Evolutionary conservation across 2,113 vertebrate species (phyloP), one percentile per base, ranked within the genome.

Genomic region (Promerops cafer): DNA sequence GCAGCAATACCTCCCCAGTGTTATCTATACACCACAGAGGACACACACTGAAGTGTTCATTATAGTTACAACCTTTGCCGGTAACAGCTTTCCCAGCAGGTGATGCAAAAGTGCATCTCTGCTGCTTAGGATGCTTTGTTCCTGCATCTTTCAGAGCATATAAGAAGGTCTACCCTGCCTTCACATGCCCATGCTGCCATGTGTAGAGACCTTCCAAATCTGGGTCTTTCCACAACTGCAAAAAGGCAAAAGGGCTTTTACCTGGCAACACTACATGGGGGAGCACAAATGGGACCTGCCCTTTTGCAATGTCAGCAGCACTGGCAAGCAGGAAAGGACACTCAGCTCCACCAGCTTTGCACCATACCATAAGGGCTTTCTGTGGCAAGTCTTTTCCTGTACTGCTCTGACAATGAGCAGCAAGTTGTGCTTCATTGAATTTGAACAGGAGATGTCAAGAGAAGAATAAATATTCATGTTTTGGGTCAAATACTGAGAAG

Each of bases 21-120:
- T 40, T 44, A 57, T 1, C 64, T 37, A 5, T 7, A 30, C 27
- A 56, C 50, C 26, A 35, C 3, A 39, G 44, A 44, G 50, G 17
- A 57, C 10, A 11, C 64, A 37, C 20, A 66, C 10, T 37, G 33
- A 22, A 28, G 10, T 1, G 5, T 18, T 18, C 28, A 23, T 30
- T 59, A 13, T 0, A 53, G 24, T 33, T 64, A 49, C 0, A 1
- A 9, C 28, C 13, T 49, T 39, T 37, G 31, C 68, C 26, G 20
- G 23, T 16, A 80, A 52, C 14, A 57, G 33, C 42, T 57, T 59
- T 81, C 39, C 53, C 65, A 63, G 31, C 2, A 33, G 16, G 28
- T 13, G 42, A 61, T 33, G 13, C 54, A 12, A 24, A 87, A 79
- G 22, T 8, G 6, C 31, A 50, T 20, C 61, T 57, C 61, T 57